Evolutionary conservation across 2,113 vertebrate species (phyloP), one percentile per base, ranked within the genome.

Genomic region (Antigone vipio): DNA sequence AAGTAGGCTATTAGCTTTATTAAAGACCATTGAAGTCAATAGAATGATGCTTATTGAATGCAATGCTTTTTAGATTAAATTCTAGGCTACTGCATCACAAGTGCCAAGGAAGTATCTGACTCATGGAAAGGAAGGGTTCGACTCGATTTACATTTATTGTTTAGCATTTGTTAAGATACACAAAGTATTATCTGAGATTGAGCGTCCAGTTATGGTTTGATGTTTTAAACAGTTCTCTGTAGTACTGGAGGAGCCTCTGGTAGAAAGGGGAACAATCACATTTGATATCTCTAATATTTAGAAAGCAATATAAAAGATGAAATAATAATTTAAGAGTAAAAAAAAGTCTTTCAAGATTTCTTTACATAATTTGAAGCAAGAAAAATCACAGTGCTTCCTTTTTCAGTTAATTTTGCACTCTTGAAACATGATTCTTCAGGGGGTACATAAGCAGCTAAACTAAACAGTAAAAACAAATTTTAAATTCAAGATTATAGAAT

Each of bases 11-110:
- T 92, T 86, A 94, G 74, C 49, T 81, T 92, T 92, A 93, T 76
- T 85, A 92, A 93, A 93, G 77, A 79, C 89, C 40, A 66, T 8
- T 87, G 73, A 95, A 95, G 69, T 92, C 83, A 87, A 75, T 13
- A 92, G 86, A 97, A 97, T 91, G 91, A 88, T 55, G 71, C 74
- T 81, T 91, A 92, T 92, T 89, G 62, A 95, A 81, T 89, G 87
- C 68, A 95, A 89, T 67, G 74, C n/a, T 4, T 67, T 96, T 91
- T 85, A 96, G 69, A 95, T 85, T 91, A 93, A 94, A 83, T 59
- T 73, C 67, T 42, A 89, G 76, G 76, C 83, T 94, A 72, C 80
- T 66, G 92, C 77, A 96, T 93, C 83, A 93, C 85, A 83, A 94
- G 77, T 69, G 87, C 66, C 45, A 79, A 92, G 58, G n/a, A 93